Base-by-base conservation (phyloP, 1,140 invertebrate species). In the Andricus grossulariae region DNA sequence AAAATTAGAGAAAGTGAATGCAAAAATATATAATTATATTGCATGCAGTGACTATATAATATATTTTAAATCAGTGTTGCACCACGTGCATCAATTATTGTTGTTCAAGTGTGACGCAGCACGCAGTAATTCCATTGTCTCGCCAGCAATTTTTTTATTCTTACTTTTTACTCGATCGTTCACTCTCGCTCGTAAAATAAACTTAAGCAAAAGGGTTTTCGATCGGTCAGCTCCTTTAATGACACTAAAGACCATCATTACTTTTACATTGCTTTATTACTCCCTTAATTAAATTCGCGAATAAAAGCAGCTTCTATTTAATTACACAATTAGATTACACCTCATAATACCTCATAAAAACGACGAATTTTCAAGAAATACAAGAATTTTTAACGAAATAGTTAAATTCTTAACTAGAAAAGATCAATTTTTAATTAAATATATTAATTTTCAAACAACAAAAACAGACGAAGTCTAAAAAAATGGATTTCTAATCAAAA, bases 81-180 rank as follows among this genome's bases (percentile, higher is more conserved):
- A 55, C 18, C 54, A 55, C 54, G 21, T 55, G 54, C 54, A 55
- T 21, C 18, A 55, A 55, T 19, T 45, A 45, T 45, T 55, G 19
- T 55, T 55, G 54, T 55, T 55, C 18, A 11, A 55, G 54, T 55
- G 54, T 55, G 54, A 55, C 54, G 54, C 21, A 13, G 54, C 18
- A 55, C 54, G 54, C 54, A 55, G 54, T 55, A 21, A 55, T 21
- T n/a, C 54, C 54, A 55, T 55, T 55, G 54, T 55, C 54, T 55
- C 54, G 21, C 18, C 10, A 55, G 54, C 19, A 55, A 55, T 55
- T 21, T 55, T 55, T 55, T 55, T 55, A 55, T 55, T 19, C 54
- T 55, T 55, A 18, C 11, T 18, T 55, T 55, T 19, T 55, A 55
- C 54, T 19, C 21, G 7, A 55, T 11, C 54, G 54, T 55, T 55